Base-by-base conservation (phyloP, 2,113 vertebrate species). In the Falcunculus frontatus region DNA sequence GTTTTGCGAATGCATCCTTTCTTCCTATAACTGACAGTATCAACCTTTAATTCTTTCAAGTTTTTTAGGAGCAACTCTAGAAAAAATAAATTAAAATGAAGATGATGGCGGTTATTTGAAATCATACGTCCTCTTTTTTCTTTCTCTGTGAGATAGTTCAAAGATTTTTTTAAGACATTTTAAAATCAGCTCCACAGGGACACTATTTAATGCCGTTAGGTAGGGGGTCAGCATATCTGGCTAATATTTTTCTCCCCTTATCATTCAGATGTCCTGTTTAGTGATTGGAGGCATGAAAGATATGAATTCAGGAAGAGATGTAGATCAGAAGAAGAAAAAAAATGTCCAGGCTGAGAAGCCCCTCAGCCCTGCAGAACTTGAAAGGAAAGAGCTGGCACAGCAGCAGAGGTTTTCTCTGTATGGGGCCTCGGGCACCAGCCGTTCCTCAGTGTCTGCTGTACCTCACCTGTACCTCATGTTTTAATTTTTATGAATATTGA, bases 361-460 rank as follows among this genome's bases (percentile, higher is more conserved):
- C 15, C 27, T 22, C n/a, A 30, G 32, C 37, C 60, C 37, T 77
- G 20, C 15, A 81, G 55, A 77, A 29, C 55, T 67, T 95, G 50
- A 75, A 89, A 93, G 18, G 35, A 18, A 57, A 87, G 50, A 25
- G 18, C 8, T 62, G 60, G 21, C 13, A 12, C 30, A 86, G 64
- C 29, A 62, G 41, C 59, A 73, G 72, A 4, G 1, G 18, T 56
- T 50, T n/a, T 30, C 11, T 46, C 44, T 32, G 17, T 11, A 4
- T 11, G 22, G 25, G 20, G 18, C 32, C 46, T 56, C 1, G 0
- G 62, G 44, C 16, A 67, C 17, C 21, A 77, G 42, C 1, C 0
- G 3, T 26, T 80, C 46, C 25, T 47, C 50, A 17, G 11, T 33
- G 20, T 27, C 30, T 84, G 52, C 56, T 52, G 26, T 46, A 30